A percentile compares a stretch with the other conserved stretches of the same genome.
phyloP scores from a whole-genome alignment of 2,888 invertebrate genomes.

The Tachina lurida region DNA sequence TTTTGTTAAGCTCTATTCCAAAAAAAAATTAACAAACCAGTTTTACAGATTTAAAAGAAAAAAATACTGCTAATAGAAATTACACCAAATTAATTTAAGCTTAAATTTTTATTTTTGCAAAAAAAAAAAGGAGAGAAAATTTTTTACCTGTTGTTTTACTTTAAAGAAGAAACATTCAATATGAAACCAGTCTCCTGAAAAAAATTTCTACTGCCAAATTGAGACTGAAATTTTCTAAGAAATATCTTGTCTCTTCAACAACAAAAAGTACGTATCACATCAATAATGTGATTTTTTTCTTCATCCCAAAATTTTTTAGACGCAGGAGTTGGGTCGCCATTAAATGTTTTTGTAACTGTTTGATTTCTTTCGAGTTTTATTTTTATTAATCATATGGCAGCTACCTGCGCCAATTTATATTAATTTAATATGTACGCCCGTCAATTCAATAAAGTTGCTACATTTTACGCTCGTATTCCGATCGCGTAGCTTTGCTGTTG shows the following conservation, averaged over 20 bases:
- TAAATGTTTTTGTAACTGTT: conserved; percentile 26
- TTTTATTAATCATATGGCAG: conserved; percentile 64
- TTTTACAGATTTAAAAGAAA: conserved; percentile 37
- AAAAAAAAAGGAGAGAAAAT: not conserved
- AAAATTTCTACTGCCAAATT: conserved; percentile 7
- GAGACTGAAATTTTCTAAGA: conserved; percentile 50
- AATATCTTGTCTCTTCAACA: conserved; percentile 43
- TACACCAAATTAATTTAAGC: conserved; percentile 16
- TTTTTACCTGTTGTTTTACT: conserved; percentile 51
- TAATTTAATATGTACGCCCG: conserved; percentile 82
- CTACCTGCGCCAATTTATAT: conserved; percentile 77
- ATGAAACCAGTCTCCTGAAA: not conserved
- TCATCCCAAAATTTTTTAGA: conserved; percentile 33
- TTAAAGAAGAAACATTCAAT: conserved; percentile 2
- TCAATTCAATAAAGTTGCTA: conserved; percentile 81
- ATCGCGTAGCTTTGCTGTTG: conserved; percentile 36
- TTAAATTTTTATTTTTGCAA: conserved; percentile 35
- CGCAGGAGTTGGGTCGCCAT: conserved; percentile 55
- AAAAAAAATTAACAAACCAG: conserved; percentile 35
- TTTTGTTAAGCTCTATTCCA: conserved; percentile 21
- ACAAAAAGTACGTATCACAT: conserved; percentile 52
- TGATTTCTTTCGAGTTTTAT: conserved; percentile 12
- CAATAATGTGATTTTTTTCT: conserved; percentile 25
- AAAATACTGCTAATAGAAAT: conserved; percentile 10
- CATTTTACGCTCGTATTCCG: conserved; percentile 78